Evolutionary conservation across 2,113 vertebrate genomes (phyloP).

Genomic region (Callaeas wilsoni): DNA sequence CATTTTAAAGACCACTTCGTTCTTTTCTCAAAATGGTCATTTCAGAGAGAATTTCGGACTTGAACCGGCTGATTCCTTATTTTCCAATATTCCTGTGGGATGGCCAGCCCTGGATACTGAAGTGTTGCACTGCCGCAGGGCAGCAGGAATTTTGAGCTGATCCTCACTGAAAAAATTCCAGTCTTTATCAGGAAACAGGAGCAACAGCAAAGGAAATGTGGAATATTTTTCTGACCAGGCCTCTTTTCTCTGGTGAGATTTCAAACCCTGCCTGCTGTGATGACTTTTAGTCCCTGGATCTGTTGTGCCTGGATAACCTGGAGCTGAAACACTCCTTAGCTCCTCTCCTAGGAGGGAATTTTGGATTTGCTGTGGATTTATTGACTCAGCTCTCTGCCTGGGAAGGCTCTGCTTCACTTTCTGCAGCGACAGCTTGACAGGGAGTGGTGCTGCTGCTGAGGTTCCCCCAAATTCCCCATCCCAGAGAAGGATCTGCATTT

Average conservation of each 20-base stretch:
- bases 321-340: not conserved
- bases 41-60: not conserved
- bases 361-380: not conserved
- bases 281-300: not conserved
- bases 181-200: not conserved
- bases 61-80: not conserved
- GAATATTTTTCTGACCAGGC: not conserved
- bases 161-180: not conserved
- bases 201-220: not conserved
- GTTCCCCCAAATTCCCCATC: not conserved
- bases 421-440: not conserved
- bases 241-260: not conserved
- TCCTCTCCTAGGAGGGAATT: not conserved
- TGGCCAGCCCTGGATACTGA: not conserved
- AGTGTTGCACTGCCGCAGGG: not conserved
- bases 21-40: not conserved
- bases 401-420: not conserved
- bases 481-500: not conserved
- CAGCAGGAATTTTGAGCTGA: not conserved
- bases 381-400: not conserved
- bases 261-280: not conserved
- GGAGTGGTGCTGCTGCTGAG: not conserved
- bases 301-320: not conserved
- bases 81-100: not conserved
- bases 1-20: not conserved